Base-by-base conservation (phyloP, 2,888 invertebrate genomes). In the Lepidocyrtinus sp. region DNA sequence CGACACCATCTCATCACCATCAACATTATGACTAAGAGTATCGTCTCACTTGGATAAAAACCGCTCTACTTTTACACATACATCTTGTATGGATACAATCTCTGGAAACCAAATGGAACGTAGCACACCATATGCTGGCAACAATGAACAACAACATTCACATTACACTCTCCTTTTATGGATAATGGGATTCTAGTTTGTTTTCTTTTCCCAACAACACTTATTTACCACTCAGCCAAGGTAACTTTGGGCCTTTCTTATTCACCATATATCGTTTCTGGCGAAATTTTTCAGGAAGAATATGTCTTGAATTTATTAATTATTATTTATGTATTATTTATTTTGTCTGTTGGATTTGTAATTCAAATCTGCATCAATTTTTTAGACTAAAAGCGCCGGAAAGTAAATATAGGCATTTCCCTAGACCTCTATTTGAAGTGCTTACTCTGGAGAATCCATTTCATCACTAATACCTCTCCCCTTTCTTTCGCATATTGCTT, bases 281-380 rank as follows among this genome's bases (percentile, higher is more conserved):
- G 7, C 5, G 45, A 12, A 5, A 5, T 12, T 45, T 12, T n/a
- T 5, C 55, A 55, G 7, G 19, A 55, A 55, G 2, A 55, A 12
- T n/a, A n/a, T n/a, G n/a, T n/a, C 55, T n/a, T n/a, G 9, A 55
- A 19, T 2, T 3, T 55, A 55, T 55, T 9, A 17, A 2, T 55
- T 3, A 3, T 55, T 55, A 36, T 17, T 27, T 12, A 12, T n/a
- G n/a, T 67, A 17, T 67, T 68, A 50, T 45, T 12, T 22, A 61
- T 45, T 26, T 65, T 24, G 50, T 78, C 69, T 63, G 70, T 15
- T 15, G 70, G 69, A 74, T 79, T 79, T 73, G 69, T 79, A 69
- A 79, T 79, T 74, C 79, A 79, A 70, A 73, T 73, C 62, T 67
- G 73, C 68, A 73, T 73, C 65, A 72, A 73, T 78, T 59, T 65